Conservation (phyloP, 2,113 vertebrate genomes). For the Alligator sinensis region DNA sequence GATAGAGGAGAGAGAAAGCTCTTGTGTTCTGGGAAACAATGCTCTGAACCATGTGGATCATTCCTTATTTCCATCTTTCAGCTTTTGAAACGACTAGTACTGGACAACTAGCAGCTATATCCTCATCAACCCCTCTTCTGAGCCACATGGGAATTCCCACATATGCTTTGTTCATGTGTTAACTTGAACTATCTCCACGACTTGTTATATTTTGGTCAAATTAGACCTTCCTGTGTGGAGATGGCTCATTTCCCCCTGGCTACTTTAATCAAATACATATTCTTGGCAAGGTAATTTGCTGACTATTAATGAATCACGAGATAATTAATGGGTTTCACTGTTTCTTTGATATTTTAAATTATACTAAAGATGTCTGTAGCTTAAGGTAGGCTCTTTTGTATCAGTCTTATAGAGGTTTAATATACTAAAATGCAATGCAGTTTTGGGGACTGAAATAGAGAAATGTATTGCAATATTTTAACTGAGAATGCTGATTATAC, state of each 20-base stretch:
- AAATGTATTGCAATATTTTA: background rate
- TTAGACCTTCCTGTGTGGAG: background rate
- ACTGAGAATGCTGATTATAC: background rate
- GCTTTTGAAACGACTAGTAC: background rate
- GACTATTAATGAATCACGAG: background rate
- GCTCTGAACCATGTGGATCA: background rate
- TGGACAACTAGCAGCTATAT: too few species aligned
- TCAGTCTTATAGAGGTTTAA: background rate
- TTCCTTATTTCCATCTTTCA: background rate
- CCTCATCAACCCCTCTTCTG: background rate
- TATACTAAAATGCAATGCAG: background rate
- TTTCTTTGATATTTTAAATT: background rate
- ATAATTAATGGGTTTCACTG: background rate
- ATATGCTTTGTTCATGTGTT: background rate
- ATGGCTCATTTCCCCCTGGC: background rate
- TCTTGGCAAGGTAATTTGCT: background rate
- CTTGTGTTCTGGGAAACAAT: background rate
- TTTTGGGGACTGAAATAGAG: background rate
- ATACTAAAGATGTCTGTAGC: background rate
- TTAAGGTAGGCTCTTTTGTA: background rate
- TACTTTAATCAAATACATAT: background rate
- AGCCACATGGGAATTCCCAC: background rate
- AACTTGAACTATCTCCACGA: background rate
- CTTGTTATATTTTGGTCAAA: background rate
- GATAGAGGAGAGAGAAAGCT: background rate